Conservation (phyloP, 2,888 invertebrate species). For the Acleris laterana region DNA sequence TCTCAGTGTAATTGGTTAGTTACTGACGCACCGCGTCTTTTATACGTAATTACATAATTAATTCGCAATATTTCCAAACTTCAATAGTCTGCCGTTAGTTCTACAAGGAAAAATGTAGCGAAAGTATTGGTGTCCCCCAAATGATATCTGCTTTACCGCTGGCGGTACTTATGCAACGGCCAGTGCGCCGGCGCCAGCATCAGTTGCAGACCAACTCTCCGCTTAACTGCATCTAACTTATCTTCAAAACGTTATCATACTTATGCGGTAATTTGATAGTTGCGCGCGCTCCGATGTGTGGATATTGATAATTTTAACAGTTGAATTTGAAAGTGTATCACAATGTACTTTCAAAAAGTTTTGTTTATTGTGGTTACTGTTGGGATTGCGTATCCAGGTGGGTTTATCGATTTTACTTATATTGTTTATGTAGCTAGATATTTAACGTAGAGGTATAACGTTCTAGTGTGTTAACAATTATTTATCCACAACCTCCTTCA, state of each 20-base stretch:
- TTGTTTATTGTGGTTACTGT: slow-evolving; percentile 47
- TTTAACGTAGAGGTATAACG: no score
- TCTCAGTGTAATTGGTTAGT: no score
- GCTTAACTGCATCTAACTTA: slow-evolving; percentile 24
- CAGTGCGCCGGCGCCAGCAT: slow-evolving; percentile 53
- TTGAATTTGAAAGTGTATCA: slow-evolving; percentile 27
- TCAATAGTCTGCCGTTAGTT: slow-evolving; percentile 1
- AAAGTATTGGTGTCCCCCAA: slow-evolving; percentile 82
- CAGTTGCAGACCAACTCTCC: slow-evolving; percentile 61
- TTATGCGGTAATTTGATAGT: slow-evolving; percentile 1
- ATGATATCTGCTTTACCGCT: slow-evolving; percentile 80
- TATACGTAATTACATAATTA: no score
- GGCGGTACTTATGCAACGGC: slow-evolving; percentile 73
- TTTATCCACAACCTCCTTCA: no score
- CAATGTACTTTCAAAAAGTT: slow-evolving; percentile 48
- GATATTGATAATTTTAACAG: slow-evolving; percentile 13
- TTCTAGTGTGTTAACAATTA: no score
- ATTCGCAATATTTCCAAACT: slow-evolving; percentile 1
- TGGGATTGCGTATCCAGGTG: slow-evolving; percentile 56
- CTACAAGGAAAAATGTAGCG: slow-evolving; percentile 60
- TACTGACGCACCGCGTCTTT: no score
- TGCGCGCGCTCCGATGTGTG: slow-evolving; percentile 21
- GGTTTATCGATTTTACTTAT: slow-evolving; percentile 36
- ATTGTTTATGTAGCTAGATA: neutral
- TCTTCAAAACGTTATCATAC: slow-evolving; percentile 4